A percentile compares a stretch with the other conserved stretches of the same genome.
phyloP scores from a whole-genome alignment of 2,888 invertebrate genomes.

The Theodoxus fluviatilis region DNA sequence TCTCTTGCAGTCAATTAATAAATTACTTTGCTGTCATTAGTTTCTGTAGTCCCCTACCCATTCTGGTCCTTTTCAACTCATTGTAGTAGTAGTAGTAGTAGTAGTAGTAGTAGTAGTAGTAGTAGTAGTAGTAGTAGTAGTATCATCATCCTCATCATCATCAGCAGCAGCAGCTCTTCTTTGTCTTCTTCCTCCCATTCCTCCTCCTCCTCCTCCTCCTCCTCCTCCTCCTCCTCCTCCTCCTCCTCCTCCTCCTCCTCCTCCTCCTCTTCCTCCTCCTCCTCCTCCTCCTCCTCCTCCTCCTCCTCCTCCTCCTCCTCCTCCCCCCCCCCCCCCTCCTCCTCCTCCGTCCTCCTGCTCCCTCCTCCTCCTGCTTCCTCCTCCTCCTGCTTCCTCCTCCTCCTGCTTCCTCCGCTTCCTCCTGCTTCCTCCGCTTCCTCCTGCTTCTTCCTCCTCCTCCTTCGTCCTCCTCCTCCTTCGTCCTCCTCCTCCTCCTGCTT shows the following conservation, averaged over 20 bases:
- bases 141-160: too few relatives aligned
- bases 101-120: too few relatives aligned
- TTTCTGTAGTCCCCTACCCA: too few relatives aligned
- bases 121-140: too few relatives aligned
- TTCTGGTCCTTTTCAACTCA: too few relatives aligned
- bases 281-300: too few relatives aligned
- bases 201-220: background rate
- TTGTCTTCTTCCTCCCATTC: background rate
- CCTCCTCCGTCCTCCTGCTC: background rate
- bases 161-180: too few relatives aligned
- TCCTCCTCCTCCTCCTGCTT: background rate
- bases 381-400: background rate
- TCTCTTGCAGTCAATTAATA: too few relatives aligned
- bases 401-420: conserved; percentile 2
- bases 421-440: background rate
- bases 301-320: background rate
- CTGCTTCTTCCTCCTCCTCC: conserved; percentile 12
- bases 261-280: background rate
- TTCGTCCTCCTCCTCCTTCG: background rate
- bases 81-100: too few relatives aligned
- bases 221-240: background rate
- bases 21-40: too few relatives aligned
- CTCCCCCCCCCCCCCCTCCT: background rate
- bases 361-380: conserved; percentile 2
- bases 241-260: background rate